Evolutionary conservation across 2,888 invertebrate species (phyloP), one percentile per base, ranked within the genome.

Genomic region (Aspidapion aeneum): DNA sequence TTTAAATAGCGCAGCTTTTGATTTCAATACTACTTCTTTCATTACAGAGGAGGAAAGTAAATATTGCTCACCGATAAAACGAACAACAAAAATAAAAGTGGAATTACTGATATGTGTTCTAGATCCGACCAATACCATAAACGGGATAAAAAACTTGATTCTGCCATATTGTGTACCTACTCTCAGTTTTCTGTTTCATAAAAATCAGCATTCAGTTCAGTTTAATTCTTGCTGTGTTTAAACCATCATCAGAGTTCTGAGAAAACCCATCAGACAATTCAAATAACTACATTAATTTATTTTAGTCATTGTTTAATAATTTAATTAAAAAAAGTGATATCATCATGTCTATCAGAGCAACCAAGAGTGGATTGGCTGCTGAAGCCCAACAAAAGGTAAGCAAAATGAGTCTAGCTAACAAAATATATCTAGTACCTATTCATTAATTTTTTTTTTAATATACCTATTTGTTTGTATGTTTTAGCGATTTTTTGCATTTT

Each of bases 361-460:
- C 93, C 65, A 94, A 94, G 81, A 93, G 93, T 77, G 96, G 96
- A 88, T 94, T 96, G 84, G 96, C 96, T 74, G 95, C 96, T 64
- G 96, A 96, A 81, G 94, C 96, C 60, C 96, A 96, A 82, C 87
- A 92, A 79, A 96, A 96, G 90, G 96, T 96, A 82, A 66, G 64
- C 58, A n/a, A n/a, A n/a, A n/a, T n/a, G n/a, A n/a, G n/a, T n/a
- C n/a, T n/a, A n/a, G n/a, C n/a, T n/a, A n/a, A n/a, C n/a, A n/a
- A n/a, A n/a, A n/a, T n/a, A n/a, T n/a, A n/a, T n/a, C n/a, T n/a
- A n/a, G n/a, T n/a, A n/a, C n/a, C n/a, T n/a, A n/a, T n/a, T n/a
- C n/a, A n/a, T n/a, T n/a, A n/a, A n/a, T n/a, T n/a, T n/a, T n/a
- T n/a, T n/a, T n/a, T n/a, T n/a, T n/a, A n/a, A n/a, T n/a, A n/a